Base-by-base conservation (phyloP, 2,797 vertebrate genomes). In the Leptodactylus fallax region DNA sequence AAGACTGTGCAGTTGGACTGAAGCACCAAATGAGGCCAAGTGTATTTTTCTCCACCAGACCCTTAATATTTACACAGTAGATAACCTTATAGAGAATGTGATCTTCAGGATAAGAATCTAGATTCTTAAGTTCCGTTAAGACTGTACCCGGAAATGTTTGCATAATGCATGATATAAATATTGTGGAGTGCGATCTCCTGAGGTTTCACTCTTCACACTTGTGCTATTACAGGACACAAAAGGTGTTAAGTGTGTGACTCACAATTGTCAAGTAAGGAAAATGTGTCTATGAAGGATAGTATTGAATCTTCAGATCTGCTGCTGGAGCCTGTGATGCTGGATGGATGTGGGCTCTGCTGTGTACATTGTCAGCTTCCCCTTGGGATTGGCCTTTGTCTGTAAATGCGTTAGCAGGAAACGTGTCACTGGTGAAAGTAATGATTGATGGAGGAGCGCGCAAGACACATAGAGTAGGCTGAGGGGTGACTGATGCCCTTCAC, bases 191-290 rank as follows among this genome's bases (percentile, higher is more conserved):
- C 0, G 58, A 45, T 45, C 83, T 72, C 55, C 83, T 14, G 27
- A 49, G 53, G 27, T 76, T 45, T 36, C 82, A 23, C 65, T 27
- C 51, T 36, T 74, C 21, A 74, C 82, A 74, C 69, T 14, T 58
- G 55, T 85, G 53, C 83, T 85, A 85, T 85, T 76, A 85, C n/a
- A 21, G 69, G 83, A 85, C 21, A 17, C 13, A n/a, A 45, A 49
- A 76, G 69, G 83, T 6, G 83, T 47, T 47, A n/a, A n/a, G 19
- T 58, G 71, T 74, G 55, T 83, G 82, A 83, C 67, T 83, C 82
- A 83, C 67, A 11, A 19, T 27, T 72, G 82, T 36, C 69, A 23
- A 27, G 53, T n/a, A 36, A n/a, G 53, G 19, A 45, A 51, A 17
- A 27, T 17, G 79, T 16, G 51, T 58, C 21, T 61, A 36, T 85